Base-by-base conservation (phyloP, 2,797 vertebrate species). In the Enteromius treurensis region DNA sequence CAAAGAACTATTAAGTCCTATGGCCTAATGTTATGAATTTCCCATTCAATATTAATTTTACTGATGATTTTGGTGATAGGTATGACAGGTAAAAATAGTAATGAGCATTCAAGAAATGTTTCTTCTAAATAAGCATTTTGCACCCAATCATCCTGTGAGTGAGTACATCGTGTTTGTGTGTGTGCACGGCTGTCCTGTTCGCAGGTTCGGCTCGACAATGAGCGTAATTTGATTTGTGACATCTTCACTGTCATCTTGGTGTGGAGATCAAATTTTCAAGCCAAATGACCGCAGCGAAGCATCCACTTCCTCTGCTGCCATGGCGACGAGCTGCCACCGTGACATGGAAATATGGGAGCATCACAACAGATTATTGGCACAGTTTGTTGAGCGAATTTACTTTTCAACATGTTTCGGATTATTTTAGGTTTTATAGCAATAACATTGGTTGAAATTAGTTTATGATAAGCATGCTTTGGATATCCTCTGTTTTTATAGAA, bases 261-360 rank as follows among this genome's bases (percentile, higher is more conserved):
- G 51, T 70, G 58, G 65, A 84, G 68, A 65, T 74, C 58, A 78
- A 60, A 75, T 86, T 79, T 53, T 78, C 76, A 58, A 79, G 49
- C 81, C 49, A 82, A 82, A 79, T 67, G 82, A 81, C 84, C 71
- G n/a, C 65, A 68, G 73, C 5, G 9, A 70, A 64, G 53, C 77
- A 77, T 82, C 77, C 64, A 80, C 78, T 65, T 83, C 71, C 65
- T 73, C 80, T 82, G 80, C 80, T 85, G 78, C 80, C 65, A 85
- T 85, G 86, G 75, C 14, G 62, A 84, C 45, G 70, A 71, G 70
- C 77, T 83, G 70, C 77, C 62, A 86, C 40, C 3, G 77, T 83
- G 62, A 83, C 58, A 74, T 53, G 47, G 13, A 79, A 65, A 79
- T 79, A 84, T 74, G 62, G 58, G 5, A 40, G 60, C 77, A 77